Percentiles rank a stretch among this genome's conserved stretches.
phyloP scores from a whole-genome alignment of 1,140 invertebrate species.

The Sesamia nonagrioides region DNA sequence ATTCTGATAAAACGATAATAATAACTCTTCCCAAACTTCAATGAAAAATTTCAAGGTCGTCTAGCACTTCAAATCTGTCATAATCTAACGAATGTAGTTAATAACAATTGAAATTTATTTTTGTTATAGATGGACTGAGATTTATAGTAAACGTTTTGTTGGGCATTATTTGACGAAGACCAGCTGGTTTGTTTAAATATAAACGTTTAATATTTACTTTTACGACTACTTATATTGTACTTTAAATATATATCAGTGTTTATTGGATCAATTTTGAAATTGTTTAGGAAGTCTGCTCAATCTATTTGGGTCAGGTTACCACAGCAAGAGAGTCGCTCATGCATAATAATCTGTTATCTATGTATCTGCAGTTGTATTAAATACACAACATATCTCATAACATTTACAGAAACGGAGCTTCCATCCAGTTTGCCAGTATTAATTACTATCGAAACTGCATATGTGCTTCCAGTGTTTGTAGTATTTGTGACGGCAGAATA shows the following conservation, averaged over 20 bases:
- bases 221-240: background rate
- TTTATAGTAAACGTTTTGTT: conserved; percentile 3
- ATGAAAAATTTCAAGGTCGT: background rate
- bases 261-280: background rate
- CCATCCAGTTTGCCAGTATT: too few species aligned
- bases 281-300: background rate
- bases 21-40: background rate
- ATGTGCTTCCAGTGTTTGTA: background rate
- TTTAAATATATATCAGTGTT: background rate
- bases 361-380: too few species aligned
- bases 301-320: background rate
- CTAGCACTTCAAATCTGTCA: background rate
- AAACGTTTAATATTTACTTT: background rate
- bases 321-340: too few species aligned
- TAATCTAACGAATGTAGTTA: conserved; percentile 3
- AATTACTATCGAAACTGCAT: background rate
- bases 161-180: background rate
- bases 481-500: background rate
- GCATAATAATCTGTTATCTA: too few species aligned
- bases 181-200: conserved; percentile 6
- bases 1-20: conserved; percentile 8
- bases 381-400: too few species aligned
- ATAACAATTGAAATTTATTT: conserved; percentile 9
- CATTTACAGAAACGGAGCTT: too few species aligned
- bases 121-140: conserved; percentile 9